Evolutionary conservation across 2,888 invertebrate species (phyloP), one percentile per base, ranked within the genome.

Genomic region (Galerucella pusilla): DNA sequence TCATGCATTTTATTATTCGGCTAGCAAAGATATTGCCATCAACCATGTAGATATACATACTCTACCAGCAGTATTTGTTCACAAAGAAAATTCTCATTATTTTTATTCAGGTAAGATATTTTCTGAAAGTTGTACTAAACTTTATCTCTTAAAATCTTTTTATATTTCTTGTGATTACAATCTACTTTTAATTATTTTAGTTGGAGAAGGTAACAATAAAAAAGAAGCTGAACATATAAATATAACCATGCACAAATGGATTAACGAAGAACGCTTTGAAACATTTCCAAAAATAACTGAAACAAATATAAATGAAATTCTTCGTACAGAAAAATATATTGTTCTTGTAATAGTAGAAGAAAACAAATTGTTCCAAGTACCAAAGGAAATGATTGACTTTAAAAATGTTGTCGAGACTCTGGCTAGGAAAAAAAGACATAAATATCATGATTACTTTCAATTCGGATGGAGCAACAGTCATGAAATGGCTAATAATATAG

Each of bases 381-480:
- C 95, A 12, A 90, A 92, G 70, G 94, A 95, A 82, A 96, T 96
- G 91, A 86, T 92, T 78, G 94, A 95, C 85, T 87, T 88, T 78
- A 91, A 93, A 81, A 94, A 96, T 85, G 94, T 96, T 93, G 91
- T 97, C 9, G 94, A 96, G 87, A 91, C 92, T 52, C 91, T 97
- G 74, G 88, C 88, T 71, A 81, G 81, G 11, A 91, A 90, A 79
- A 91, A 94, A 85, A 92, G 95, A 75, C 91, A 93, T 57, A 93
- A 94, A 79, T 95, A 95, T 82, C 96, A 96, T 84, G 91, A 91
- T 87, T 88, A 91, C 80, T 96, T 88, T 73, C 98, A 98, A 88
- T 99, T 99, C 89, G 97, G 97, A 57, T 99, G 98, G 98, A 93
- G 97, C 87, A 96, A 95, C 0, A 94, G 92, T 79, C 93, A 95